Evolutionary conservation across 2,888 invertebrate genomes (phyloP).

Genomic region (Diarsia mendica): DNA sequence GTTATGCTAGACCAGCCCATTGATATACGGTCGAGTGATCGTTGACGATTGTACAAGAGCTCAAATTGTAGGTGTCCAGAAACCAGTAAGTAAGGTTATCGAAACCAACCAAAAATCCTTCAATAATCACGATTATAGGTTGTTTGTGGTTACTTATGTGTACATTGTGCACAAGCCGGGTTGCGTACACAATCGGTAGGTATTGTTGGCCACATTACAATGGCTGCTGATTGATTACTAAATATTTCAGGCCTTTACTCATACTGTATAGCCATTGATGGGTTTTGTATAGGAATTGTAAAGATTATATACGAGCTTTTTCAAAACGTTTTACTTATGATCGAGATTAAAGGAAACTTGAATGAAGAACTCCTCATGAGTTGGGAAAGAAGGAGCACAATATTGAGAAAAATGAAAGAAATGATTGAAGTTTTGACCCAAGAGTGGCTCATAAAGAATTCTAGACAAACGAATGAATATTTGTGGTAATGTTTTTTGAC

Average conservation of each 20-base stretch:
- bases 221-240: constrained; percentile 16
- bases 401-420: neutral
- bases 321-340: neutral
- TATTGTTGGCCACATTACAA: constrained; percentile 7
- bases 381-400: neutral
- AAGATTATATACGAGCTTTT: neutral
- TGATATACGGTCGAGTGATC: neutral
- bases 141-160: constrained; percentile 7
- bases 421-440: neutral
- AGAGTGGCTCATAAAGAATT: no score
- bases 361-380: neutral
- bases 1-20: neutral
- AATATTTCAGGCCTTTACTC: constrained; percentile 5
- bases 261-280: neutral
- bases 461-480: no score
- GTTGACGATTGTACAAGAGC: neutral
- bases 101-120: neutral
- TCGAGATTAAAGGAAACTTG: neutral
- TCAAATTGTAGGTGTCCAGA: neutral
- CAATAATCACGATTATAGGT: neutral
- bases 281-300: neutral
- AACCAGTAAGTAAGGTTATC: constrained; percentile 2
- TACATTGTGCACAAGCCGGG: neutral
- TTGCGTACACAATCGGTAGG: constrained; percentile 4
- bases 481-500: neutral